These are phyloP conservation scores for Erpobdella octoculata DNA, from an alignment of 2,888 invertebrate species.

Conservation along the genomic window DNA sequence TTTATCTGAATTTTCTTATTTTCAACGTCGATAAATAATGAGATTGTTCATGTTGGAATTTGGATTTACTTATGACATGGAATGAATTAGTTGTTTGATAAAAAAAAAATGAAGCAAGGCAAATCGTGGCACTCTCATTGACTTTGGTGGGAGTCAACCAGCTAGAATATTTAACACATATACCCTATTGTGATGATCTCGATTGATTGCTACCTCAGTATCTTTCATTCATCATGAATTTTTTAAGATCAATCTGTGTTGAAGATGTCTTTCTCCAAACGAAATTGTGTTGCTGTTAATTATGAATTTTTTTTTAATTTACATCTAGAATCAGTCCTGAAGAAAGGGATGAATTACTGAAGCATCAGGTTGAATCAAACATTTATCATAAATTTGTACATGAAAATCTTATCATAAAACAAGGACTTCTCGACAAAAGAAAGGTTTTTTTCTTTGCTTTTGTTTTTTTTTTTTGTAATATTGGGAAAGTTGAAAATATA, in stretches of 20 bases:
- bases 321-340: background rate
- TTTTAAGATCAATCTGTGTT: too few relatives aligned
- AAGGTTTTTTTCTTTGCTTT: conserved; percentile 56
- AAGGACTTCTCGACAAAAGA: conserved; percentile 85
- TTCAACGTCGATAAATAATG: too few relatives aligned
- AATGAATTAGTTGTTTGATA: too few relatives aligned
- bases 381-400: conserved; percentile 79
- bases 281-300: background rate
- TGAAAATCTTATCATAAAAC: conserved; percentile 83
- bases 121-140: too few relatives aligned
- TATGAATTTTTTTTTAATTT: background rate
- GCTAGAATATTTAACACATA: background rate
- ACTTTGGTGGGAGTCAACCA: background rate
- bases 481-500: too few relatives aligned
- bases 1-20: too few relatives aligned
- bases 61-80: too few relatives aligned
- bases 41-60: too few relatives aligned
- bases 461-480: conserved; percentile 8
- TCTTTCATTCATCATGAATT: background rate
- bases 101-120: too few relatives aligned
- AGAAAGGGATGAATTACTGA: conserved; percentile 34
- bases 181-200: background rate
- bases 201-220: background rate
- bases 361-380: conserved; percentile 48
- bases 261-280: too few relatives aligned